phyloP scores from a whole-genome alignment of 2,113 vertebrate genomes.

The Noctilio leporinus region DNA sequence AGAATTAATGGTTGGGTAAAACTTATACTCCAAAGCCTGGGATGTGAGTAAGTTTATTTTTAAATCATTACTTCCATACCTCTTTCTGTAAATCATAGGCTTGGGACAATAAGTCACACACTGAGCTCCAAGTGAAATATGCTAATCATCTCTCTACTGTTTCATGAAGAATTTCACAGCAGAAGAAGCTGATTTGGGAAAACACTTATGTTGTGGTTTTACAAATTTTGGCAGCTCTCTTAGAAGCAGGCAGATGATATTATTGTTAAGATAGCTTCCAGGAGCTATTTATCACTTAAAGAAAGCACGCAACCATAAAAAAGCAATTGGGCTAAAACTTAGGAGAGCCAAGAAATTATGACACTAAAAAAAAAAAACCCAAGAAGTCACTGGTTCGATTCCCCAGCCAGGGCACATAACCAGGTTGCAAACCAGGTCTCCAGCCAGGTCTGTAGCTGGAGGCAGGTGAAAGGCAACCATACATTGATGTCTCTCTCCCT shows the following conservation, averaged over 20 bases:
- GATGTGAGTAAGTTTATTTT: conserved; percentile 5
- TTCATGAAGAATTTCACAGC: conserved; percentile 49
- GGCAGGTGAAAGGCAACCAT: too few species aligned
- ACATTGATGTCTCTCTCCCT: too few species aligned
- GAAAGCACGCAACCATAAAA: background rate
- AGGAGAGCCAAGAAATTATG: background rate
- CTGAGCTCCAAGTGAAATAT: conserved; percentile 7
- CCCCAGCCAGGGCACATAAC: too few species aligned
- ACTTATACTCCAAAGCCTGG: background rate
- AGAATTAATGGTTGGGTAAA: background rate
- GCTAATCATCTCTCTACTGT: conserved; percentile 34
- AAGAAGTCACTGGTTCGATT: too few species aligned
- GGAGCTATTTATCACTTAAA: conserved; percentile 14
- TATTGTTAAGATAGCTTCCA: background rate
- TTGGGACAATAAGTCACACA: background rate
- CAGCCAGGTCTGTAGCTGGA: too few species aligned
- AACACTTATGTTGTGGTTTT: background rate
- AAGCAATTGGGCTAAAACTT: background rate
- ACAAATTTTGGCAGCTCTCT: conserved; percentile 21
- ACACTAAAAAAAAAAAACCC: background rate
- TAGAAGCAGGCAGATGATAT: background rate
- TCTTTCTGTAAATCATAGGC: background rate
- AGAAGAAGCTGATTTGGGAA: conserved; percentile 28
- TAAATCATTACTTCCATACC: background rate
- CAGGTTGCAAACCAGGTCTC: too few species aligned